Base-by-base conservation (phyloP, 2,888 invertebrate genomes). In the Quadroppia sp. region DNA sequence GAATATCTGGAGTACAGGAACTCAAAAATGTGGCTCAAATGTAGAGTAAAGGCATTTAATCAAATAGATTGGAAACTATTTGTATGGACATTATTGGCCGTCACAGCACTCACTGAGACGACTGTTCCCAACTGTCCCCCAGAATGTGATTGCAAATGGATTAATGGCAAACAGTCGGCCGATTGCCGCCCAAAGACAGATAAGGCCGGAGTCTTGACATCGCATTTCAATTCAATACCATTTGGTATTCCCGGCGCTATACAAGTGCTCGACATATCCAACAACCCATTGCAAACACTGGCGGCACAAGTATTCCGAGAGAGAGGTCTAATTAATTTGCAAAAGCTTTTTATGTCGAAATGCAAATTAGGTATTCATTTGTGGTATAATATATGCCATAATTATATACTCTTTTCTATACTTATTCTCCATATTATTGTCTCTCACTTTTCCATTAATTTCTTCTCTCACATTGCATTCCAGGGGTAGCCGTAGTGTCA, bases 211-310 rank as follows among this genome's bases (percentile, higher is more conserved):
- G 36, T 9, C 36, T 36, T 7, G n/a, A n/a, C n/a, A n/a, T n/a
- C n/a, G n/a, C n/a, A 45, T 2, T 86, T 94, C 78, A 91, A 90
- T 80, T 88, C 89, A 74, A 89, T 94, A 78, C 94, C 94, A 1
- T 87, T 87, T 78, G 88, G 89, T 72, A 88, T 94, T 80, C 90
- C 92, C 67, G 89, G 90, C 80, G 89, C 89, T 80, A 94, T 93
- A 48, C 94, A 94, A 85, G 93, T 94, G 79, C 85, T 94, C 81
- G 92, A 94, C 84, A 87, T 92, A 82, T 91, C 92, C 77, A 90
- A 89, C 77, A 94, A 94, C 83, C 90, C 90, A 82, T 86, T 94
- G 80, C 90, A 90, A 82, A 88, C 89, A 78, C 86, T 94, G 75
- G 88, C 91, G 64, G 87, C 88, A 78, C 91, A 91, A 82, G 90